These are phyloP conservation scores for Drusus annulatus DNA, from an alignment of 1,140 invertebrate species.

Conservation along the genomic window DNA sequence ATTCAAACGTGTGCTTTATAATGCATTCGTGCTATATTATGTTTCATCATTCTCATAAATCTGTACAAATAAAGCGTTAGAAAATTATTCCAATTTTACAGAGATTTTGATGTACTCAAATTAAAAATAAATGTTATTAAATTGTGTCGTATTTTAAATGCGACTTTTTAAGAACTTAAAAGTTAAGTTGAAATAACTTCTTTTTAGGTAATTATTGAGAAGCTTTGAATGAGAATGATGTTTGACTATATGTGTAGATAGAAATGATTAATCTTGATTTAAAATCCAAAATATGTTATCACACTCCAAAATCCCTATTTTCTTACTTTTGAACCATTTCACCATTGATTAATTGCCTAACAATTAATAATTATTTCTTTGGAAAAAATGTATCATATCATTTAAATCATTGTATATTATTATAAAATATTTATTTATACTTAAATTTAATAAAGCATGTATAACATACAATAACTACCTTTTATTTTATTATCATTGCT, in stretches of 20 bases:
- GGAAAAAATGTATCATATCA: no score
- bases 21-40: no score
- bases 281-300: neutral
- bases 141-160: neutral
- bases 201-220: no score
- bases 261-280: constrained; percentile 30
- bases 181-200: neutral
- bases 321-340: constrained; percentile 22
- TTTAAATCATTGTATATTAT: neutral
- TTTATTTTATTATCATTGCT: no score
- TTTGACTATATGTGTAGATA: constrained; percentile 23
- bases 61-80: no score
- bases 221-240: neutral
- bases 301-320: constrained; percentile 24
- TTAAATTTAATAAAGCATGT: neutral
- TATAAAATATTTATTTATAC: constrained; percentile 1
- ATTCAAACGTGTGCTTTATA: no score
- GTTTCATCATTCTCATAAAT: no score
- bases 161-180: neutral
- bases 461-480: no score
- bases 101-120: no score
- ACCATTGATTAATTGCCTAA: no score
- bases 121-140: constrained; percentile 12
- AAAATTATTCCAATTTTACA: no score
- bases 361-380: no score